Base-by-base conservation (phyloP, 2,797 vertebrate genomes). In the Pangasius krempfi region DNA sequence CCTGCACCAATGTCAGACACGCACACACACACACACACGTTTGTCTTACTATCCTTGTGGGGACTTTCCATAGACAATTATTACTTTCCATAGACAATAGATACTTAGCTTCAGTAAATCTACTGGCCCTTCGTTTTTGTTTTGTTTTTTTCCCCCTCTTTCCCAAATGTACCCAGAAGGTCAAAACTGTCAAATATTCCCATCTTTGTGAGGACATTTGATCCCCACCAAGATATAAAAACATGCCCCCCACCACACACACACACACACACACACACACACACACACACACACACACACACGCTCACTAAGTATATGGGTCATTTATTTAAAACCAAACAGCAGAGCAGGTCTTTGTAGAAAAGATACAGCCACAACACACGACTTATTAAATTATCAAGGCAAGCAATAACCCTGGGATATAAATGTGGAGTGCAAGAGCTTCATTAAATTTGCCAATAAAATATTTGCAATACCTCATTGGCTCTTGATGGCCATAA, bases 381-480 rank as follows among this genome's bases (percentile, higher is more conserved):
- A 60, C 75, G 81, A 40, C 40, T 88, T 90, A 60, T 87, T 82
- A 83, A 88, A 73, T 88, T 70, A 86, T 73, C 68, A 88, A 87
- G 22, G 62, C 66, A 87, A 86, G 76, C 75, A 50, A 52, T 56
- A 82, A 88, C 86, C 30, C 87, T 92, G 91, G 91, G 92, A 93
- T 92, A 92, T 92, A 95, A 95, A 96, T 93, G 84, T 86, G 92
- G 93, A 93, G 91, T 93, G 92, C 92, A 93, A 94, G 90, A 93
- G 95, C 95, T 95, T 96, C 95, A 96, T 96, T 96, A 95, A 94
- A 96, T 96, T 94, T 95, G 91, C 92, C 94, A 95, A 95, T 96
- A 95, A 95, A 95, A 96, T 95, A 95, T 95, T 95, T 95, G 94
- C 94, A 95, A 96, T 96, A 95, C 93, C 95, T 96, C 95, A 95